Evolutionary conservation across 1,140 invertebrate genomes (phyloP).

Genomic region (Ridgeia piscesae): DNA sequence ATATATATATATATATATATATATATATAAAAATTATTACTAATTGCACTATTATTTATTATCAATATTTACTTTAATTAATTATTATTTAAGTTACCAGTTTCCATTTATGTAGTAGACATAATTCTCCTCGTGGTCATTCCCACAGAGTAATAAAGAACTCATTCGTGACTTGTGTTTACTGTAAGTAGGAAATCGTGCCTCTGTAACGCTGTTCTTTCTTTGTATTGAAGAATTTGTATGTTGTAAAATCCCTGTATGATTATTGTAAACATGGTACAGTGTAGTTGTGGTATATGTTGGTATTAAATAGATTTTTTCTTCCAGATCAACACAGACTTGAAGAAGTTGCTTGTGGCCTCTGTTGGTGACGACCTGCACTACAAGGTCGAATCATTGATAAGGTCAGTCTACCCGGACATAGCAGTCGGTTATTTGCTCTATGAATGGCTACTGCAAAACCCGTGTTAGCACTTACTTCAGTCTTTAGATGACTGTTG

Average conservation of each 20-base stretch:
- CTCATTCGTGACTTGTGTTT: neutral
- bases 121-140: neutral
- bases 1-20: no score
- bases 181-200: neutral
- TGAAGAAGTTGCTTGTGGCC: slow-evolving; percentile 89
- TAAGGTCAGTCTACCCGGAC: slow-evolving; percentile 38
- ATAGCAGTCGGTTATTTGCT: neutral
- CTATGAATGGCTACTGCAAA: neutral
- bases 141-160: neutral
- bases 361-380: slow-evolving; percentile 92
- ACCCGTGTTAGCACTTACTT: neutral
- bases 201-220: neutral
- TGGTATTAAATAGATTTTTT: neutral
- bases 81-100: no score
- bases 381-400: slow-evolving; percentile 81
- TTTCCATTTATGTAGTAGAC: no score
- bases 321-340: slow-evolving; percentile 81
- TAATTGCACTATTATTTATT: no score
- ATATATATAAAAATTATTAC: no score
- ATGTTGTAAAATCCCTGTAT: no score
- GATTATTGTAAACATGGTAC: no score
- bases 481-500: neutral
- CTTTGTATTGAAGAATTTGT: neutral
- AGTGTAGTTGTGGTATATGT: neutral
- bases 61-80: no score